phyloP scores from a whole-genome alignment of 1,140 invertebrate species.

The Drosophila ironensis region DNA sequence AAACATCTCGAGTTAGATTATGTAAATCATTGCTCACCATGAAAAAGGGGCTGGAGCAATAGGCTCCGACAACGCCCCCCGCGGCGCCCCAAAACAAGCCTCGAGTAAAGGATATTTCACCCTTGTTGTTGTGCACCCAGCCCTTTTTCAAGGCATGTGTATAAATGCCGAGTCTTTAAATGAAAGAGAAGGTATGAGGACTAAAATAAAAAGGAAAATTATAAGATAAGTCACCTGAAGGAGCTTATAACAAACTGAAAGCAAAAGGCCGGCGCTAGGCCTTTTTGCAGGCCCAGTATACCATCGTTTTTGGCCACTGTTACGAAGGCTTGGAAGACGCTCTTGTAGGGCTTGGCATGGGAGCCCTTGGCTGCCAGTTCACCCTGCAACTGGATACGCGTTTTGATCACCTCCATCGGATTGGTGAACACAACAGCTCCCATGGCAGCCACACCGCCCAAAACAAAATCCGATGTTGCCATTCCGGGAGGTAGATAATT shows the following conservation, averaged over 20 bases:
- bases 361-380: slow-evolving; percentile 88
- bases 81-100: slow-evolving; percentile 7
- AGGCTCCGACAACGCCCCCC: neutral
- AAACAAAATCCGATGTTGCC: slow-evolving; percentile 49
- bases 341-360: slow-evolving; percentile 84
- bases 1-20: neutral
- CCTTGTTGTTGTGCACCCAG: slow-evolving; percentile 1
- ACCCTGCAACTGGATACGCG: slow-evolving; percentile 94
- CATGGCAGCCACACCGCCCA: slow-evolving; percentile 83
- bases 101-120: too few species aligned
- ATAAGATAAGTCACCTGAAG: slow-evolving; percentile 83
- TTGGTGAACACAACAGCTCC: slow-evolving; percentile 86
- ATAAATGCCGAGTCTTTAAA: slow-evolving; percentile 10
- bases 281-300: slow-evolving; percentile 90
- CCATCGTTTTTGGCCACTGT: slow-evolving; percentile 85
- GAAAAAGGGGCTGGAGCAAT: slow-evolving; percentile 6
- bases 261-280: slow-evolving; percentile 90
- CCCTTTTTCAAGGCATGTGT: slow-evolving; percentile 10
- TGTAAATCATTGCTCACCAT: slow-evolving; percentile 8
- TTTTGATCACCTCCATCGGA: slow-evolving; percentile 93
- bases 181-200: too few species aligned
- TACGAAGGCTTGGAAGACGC: slow-evolving; percentile 87
- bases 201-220: neutral
- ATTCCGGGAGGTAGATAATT: slow-evolving; percentile 9
- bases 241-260: slow-evolving; percentile 84